Percentiles rank a stretch among this genome's conserved stretches.
These are phyloP conservation scores for Porphyrio hochstetteri DNA, from an alignment of 2,113 vertebrate species.

Conservation along the genomic window DNA sequence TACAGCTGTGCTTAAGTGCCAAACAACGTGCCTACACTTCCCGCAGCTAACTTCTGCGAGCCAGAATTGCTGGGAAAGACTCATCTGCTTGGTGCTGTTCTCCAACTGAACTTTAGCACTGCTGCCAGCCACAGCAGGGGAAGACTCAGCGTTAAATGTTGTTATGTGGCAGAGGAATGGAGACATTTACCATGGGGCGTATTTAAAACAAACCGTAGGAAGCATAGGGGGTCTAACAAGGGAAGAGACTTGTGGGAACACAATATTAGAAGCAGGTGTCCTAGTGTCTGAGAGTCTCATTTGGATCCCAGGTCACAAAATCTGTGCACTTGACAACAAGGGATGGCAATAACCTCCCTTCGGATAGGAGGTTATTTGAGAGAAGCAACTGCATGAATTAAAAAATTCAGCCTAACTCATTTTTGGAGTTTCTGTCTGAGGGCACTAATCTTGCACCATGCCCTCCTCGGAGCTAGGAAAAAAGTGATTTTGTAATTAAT, in stretches of 20 bases:
- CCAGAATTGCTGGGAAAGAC: neutral
- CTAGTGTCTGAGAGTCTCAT: neutral
- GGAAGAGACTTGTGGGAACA: neutral
- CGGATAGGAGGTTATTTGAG: neutral
- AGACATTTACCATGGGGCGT: neutral
- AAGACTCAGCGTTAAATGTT: neutral
- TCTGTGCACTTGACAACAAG: neutral
- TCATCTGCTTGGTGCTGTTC: neutral
- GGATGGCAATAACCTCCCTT: neutral
- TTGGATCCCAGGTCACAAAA: neutral
- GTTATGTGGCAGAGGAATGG: neutral
- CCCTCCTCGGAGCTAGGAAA: neutral
- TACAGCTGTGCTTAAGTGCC: neutral
- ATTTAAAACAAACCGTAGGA: neutral
- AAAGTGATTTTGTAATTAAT: neutral
- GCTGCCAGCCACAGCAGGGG: neutral
- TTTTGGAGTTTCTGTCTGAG: neutral
- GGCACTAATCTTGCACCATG: neutral
- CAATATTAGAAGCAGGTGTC: neutral
- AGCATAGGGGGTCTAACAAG: neutral
- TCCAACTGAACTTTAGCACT: neutral
- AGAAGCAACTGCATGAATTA: neutral
- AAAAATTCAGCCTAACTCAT: neutral
- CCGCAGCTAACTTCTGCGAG: neutral
- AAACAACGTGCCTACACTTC: fast-evolving